Percentiles rank a stretch among this genome's conserved stretches.
These are phyloP conservation scores for Acronicta aceris DNA, from an alignment of 2,888 invertebrate genomes.

Conservation along the genomic window DNA sequence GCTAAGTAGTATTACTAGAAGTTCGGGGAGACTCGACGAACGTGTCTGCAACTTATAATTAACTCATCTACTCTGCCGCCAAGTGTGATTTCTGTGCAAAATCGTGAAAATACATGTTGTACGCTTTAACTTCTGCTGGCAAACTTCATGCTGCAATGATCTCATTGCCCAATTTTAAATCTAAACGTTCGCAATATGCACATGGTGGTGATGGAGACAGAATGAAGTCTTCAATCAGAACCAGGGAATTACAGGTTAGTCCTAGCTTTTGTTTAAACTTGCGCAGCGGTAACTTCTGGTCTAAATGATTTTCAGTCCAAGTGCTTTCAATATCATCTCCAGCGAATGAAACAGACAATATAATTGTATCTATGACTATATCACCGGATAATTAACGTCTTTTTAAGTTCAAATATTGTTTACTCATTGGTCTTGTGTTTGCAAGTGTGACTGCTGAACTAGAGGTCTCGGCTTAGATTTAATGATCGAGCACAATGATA, in stretches of 20 bases:
- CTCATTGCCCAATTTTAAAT: slow-evolving; percentile 7
- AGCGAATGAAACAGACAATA: too few species aligned
- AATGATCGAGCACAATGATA: too few species aligned
- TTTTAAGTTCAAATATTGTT: neutral
- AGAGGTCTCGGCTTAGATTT: too few species aligned
- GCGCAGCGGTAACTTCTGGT: too few species aligned
- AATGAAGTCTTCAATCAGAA: too few species aligned
- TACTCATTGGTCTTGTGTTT: neutral
- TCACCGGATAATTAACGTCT: neutral
- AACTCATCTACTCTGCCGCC: slow-evolving; percentile 38
- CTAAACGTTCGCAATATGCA: neutral
- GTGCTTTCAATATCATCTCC: too few species aligned
- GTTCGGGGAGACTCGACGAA: slow-evolving; percentile 30
- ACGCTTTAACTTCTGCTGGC: neutral
- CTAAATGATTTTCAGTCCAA: too few species aligned
- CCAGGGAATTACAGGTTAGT: neutral
- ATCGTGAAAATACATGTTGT: slow-evolving; percentile 33
- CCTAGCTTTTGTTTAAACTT: neutral
- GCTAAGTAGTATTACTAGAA: slow-evolving; percentile 39
- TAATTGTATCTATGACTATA: too few species aligned
- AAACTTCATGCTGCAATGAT: slow-evolving; percentile 18
- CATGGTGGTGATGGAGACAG: too few species aligned
- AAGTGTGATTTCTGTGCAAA: slow-evolving; percentile 28
- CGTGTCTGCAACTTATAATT: slow-evolving; percentile 59
- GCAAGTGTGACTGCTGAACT: too few species aligned